phyloP scores from a whole-genome alignment of 2,888 invertebrate genomes.

The Apodemia zela region DNA sequence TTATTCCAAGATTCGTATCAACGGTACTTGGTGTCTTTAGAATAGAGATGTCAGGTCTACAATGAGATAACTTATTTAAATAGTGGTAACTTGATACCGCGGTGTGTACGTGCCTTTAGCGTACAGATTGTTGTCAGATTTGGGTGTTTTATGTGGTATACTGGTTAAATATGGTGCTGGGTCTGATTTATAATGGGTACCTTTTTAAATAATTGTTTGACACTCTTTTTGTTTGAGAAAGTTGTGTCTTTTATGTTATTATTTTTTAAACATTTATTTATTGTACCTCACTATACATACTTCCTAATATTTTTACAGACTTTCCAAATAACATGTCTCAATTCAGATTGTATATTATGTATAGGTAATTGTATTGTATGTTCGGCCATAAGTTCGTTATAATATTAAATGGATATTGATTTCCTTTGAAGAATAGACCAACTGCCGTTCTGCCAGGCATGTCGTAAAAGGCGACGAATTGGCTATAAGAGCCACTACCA shows the following conservation, averaged over 20 bases:
- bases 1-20: conserved; percentile 26
- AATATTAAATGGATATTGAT: no score
- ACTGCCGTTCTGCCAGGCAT: no score
- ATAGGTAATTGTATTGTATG: no score
- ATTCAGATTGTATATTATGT: no score
- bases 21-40: conserved; percentile 37
- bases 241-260: not conserved
- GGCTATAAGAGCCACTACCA: no score
- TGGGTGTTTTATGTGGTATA: conserved; percentile 34
- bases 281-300: no score
- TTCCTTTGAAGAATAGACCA: no score
- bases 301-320: no score
- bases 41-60: conserved; percentile 64
- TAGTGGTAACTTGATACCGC: conserved; percentile 63
- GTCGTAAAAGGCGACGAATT: no score
- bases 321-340: no score
- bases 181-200: conserved; percentile 7
- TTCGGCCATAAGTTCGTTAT: no score
- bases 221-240: conserved; percentile 12
- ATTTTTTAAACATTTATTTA: no score
- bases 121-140: conserved; percentile 38
- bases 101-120: conserved; percentile 55
- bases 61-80: conserved; percentile 66
- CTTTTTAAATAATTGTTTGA: conserved; percentile 14
- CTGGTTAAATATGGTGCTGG: conserved; percentile 3